phyloP scores from a whole-genome alignment of 1,140 invertebrate species.

The Arctopsyche grandis region DNA sequence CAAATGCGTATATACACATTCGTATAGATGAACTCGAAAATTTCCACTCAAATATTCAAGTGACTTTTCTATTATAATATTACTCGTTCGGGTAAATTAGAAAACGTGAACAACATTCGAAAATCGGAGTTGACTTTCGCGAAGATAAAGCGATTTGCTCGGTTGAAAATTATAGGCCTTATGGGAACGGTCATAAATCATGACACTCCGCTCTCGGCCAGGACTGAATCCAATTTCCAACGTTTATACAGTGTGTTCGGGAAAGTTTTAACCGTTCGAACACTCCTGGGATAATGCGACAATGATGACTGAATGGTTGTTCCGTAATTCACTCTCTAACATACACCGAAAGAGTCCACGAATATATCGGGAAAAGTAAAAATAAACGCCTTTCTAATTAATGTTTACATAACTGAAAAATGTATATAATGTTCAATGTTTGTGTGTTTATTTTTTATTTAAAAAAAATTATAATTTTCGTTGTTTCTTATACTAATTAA shows the following conservation, averaged over 20 bases:
- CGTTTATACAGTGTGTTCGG: background rate
- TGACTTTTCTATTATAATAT: too few species aligned
- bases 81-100: background rate
- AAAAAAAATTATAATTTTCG: too few species aligned
- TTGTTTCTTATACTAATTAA: too few species aligned
- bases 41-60: too few species aligned
- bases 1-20: too few species aligned
- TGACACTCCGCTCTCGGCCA: background rate
- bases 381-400: too few species aligned
- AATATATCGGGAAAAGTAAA: too few species aligned
- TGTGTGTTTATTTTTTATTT: too few species aligned
- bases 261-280: background rate
- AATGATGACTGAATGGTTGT: background rate
- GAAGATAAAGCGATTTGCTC: constrained; percentile 13
- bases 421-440: too few species aligned
- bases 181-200: constrained; percentile 33
- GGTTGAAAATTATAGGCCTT: constrained; percentile 3
- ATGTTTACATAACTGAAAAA: too few species aligned
- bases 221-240: constrained; percentile 34
- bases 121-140: constrained; percentile 2
- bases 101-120: background rate
- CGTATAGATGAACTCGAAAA: too few species aligned
- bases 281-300: background rate
- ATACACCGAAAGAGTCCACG: background rate
- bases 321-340: background rate